Conservation (phyloP, 2,888 invertebrate genomes). For the Masnerella sp. region DNA sequence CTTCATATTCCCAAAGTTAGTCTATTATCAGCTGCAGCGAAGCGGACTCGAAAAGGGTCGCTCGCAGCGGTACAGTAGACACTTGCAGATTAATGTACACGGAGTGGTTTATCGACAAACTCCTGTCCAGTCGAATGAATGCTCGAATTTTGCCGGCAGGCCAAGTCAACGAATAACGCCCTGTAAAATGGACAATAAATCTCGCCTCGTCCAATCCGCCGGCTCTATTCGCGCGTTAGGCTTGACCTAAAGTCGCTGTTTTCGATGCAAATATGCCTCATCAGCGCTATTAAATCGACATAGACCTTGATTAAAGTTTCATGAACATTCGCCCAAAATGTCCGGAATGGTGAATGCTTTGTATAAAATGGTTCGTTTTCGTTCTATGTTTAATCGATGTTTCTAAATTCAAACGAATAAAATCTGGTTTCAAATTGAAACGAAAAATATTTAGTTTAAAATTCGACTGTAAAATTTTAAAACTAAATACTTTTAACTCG, state of each 20-base stretch:
- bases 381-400: too few relatives aligned
- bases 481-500: too few relatives aligned
- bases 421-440: too few relatives aligned
- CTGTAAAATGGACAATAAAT: slow-evolving; percentile 58
- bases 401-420: too few relatives aligned
- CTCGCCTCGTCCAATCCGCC: slow-evolving; percentile 3
- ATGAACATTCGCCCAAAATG: too few relatives aligned
- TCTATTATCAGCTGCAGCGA: slow-evolving; percentile 46
- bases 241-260: slow-evolving; percentile 9
- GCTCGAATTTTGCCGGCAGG: slow-evolving; percentile 51
- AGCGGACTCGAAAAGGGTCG: slow-evolving; percentile 39
- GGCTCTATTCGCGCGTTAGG: slow-evolving; percentile 19
- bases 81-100: slow-evolving; percentile 59
- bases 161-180: slow-evolving; percentile 48
- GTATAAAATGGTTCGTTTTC: too few relatives aligned
- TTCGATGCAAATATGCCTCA: slow-evolving; percentile 30
- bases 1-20: slow-evolving; percentile 48
- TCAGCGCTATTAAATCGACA: slow-evolving; percentile 27
- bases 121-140: slow-evolving; percentile 56
- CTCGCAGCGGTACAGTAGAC: slow-evolving; percentile 36
- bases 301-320: slow-evolving; percentile 14
- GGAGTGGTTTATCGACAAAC: slow-evolving; percentile 58
- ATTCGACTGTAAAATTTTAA: too few relatives aligned
- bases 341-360: too few relatives aligned
- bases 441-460: too few relatives aligned